Evolutionary conservation across 2,888 invertebrate genomes (phyloP).

Genomic region (Rhingia campestris): DNA sequence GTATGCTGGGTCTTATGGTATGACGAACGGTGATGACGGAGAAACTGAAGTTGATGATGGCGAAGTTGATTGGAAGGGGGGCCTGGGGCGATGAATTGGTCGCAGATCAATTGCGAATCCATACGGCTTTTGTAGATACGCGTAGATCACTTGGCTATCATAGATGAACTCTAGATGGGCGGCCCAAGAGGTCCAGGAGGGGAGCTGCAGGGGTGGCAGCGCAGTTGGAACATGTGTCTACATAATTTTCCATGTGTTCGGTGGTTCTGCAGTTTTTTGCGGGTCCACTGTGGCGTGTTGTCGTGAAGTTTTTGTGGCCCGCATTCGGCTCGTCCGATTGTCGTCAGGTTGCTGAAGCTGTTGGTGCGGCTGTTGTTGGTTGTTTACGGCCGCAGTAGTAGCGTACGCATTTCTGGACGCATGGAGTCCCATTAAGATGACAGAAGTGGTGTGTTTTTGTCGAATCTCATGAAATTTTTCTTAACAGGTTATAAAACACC

Average conservation of each 20-base stretch:
- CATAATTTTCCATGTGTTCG: slow-evolving; percentile 74
- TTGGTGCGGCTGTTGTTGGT: slow-evolving; percentile 54
- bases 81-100: slow-evolving; percentile 27
- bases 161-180: slow-evolving; percentile 41
- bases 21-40: slow-evolving; percentile 66
- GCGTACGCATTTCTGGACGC: slow-evolving; percentile 67
- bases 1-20: slow-evolving; percentile 63
- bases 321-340: slow-evolving; percentile 69
- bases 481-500: slow-evolving; percentile 74
- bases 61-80: slow-evolving; percentile 31
- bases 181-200: slow-evolving; percentile 13
- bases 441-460: slow-evolving; percentile 64
- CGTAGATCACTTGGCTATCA: slow-evolving; percentile 62
- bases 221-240: slow-evolving; percentile 72
- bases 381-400: slow-evolving; percentile 66
- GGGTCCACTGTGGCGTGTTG: slow-evolving; percentile 64
- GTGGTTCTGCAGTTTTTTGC: slow-evolving; percentile 59
- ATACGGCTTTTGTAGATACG: slow-evolving; percentile 50
- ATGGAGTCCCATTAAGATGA: slow-evolving; percentile 72
- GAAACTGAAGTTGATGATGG: slow-evolving; percentile 60
- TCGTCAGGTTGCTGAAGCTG: slow-evolving; percentile 62
- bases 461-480: slow-evolving; percentile 70
- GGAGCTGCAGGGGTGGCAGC: slow-evolving; percentile 51
- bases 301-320: slow-evolving; percentile 63
- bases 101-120: slow-evolving; percentile 67